These are phyloP conservation scores for Drosophila kuntzei DNA, from an alignment of 2,888 invertebrate genomes.

Conservation along the genomic window DNA sequence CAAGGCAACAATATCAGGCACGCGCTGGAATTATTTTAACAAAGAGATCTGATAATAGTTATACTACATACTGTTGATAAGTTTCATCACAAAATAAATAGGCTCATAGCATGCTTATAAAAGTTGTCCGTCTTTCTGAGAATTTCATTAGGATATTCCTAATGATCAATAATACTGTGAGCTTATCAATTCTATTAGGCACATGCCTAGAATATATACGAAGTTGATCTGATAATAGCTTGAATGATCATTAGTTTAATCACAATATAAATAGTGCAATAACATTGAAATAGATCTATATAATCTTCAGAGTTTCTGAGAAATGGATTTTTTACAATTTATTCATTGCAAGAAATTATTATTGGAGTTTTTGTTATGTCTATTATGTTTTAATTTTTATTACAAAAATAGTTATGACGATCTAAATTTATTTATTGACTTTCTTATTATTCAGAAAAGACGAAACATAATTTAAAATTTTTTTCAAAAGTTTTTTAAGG, in stretches of 20 bases:
- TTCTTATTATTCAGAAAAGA: no score
- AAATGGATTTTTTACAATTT: background rate
- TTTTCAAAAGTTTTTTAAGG: no score
- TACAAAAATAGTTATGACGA: no score
- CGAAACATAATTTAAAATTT: no score
- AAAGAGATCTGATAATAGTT: constrained; percentile 4
- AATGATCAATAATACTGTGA: background rate
- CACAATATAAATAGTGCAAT: background rate
- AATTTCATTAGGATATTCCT: background rate
- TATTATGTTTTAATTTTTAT: no score
- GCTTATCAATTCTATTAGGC: background rate
- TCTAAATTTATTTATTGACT: no score
- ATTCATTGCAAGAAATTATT: no score
- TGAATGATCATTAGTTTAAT: background rate
- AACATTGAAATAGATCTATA: background rate
- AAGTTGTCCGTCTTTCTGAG: no score
- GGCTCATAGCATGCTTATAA: background rate
- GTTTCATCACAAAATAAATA: background rate
- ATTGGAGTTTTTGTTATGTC: no score
- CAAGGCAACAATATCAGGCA: constrained; percentile 16
- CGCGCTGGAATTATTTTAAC: constrained; percentile 3
- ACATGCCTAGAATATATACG: background rate
- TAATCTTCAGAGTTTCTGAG: background rate
- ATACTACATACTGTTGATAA: background rate
- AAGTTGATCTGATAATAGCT: background rate